Evolutionary conservation across 1,140 invertebrate species (phyloP).

Genomic region (Drosophila willistoni): DNA sequence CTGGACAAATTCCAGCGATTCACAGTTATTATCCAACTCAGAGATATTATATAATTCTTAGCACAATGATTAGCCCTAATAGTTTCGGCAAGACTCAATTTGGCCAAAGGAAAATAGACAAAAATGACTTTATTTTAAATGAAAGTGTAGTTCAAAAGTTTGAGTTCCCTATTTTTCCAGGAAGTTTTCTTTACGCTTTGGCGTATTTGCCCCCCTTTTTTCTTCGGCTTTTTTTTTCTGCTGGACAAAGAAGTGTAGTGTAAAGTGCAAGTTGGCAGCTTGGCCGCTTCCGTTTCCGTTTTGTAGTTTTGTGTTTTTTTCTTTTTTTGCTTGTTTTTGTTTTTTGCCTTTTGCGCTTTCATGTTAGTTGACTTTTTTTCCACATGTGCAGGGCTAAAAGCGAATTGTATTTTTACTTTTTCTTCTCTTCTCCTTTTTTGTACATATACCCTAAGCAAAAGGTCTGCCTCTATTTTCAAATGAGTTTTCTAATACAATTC

Average conservation of each 20-base stretch:
- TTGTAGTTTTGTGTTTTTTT: conserved; percentile 33
- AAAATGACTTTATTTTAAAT: neutral
- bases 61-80: too few relatives aligned
- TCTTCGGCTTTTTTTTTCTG: neutral
- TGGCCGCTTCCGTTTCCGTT: conserved; percentile 62
- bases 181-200: conserved; percentile 4
- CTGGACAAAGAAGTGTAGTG: conserved; percentile 48
- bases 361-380: conserved; percentile 4
- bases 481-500: too few relatives aligned
- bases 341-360: conserved; percentile 17
- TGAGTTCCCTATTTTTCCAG: neutral
- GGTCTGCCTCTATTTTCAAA: neutral
- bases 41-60: too few relatives aligned
- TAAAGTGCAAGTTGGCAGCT: conserved; percentile 65
- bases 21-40: too few relatives aligned
- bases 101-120: neutral
- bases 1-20: too few relatives aligned
- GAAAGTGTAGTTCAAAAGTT: conserved; percentile 1
- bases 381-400: neutral
- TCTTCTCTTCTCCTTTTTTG: neutral
- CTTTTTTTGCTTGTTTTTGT: conserved; percentile 18
- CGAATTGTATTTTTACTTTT: neutral
- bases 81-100: too few relatives aligned
- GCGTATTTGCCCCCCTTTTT: too few relatives aligned
- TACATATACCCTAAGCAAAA: neutral